phyloP scores from a whole-genome alignment of 2,797 vertebrate species.

The Lepus oiostolus region DNA sequence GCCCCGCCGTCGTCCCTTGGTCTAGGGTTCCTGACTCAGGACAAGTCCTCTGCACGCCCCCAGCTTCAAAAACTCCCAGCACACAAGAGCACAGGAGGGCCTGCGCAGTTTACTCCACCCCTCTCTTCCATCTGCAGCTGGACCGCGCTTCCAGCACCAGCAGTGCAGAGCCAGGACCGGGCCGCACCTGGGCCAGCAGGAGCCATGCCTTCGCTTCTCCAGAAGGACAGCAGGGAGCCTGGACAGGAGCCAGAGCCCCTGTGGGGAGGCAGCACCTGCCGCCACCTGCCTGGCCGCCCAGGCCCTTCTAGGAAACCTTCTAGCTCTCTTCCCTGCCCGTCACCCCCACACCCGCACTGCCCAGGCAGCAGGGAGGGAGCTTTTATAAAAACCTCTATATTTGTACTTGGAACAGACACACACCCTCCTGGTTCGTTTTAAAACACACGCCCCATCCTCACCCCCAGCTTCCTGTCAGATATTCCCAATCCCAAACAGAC shows the following conservation, averaged over 20 bases:
- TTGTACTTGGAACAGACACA: conserved; percentile 56
- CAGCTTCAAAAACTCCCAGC: background rate
- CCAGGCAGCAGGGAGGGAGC: conserved; percentile 31
- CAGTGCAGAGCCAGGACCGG: background rate
- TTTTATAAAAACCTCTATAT: conserved; percentile 12
- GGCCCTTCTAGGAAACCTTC: conserved; percentile 44
- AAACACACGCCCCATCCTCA: background rate
- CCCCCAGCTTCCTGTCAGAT: background rate
- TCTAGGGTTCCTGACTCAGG: background rate
- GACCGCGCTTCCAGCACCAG: background rate
- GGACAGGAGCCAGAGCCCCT: background rate
- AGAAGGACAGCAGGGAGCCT: background rate
- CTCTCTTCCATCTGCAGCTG: background rate
- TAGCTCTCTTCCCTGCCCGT: background rate
- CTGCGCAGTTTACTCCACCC: rapidly evolving
- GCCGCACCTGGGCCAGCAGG: background rate
- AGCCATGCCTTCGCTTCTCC: background rate
- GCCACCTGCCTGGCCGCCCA: background rate
- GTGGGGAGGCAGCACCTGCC: background rate
- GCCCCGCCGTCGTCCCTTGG: background rate
- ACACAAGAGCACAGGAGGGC: background rate
- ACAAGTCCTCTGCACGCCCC: background rate
- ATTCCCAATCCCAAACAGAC: background rate
- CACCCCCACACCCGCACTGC: background rate
- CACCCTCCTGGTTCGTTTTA: conserved; percentile 2